phyloP scores from a whole-genome alignment of 2,888 invertebrate species.

The Gnatocerus cornutus region DNA sequence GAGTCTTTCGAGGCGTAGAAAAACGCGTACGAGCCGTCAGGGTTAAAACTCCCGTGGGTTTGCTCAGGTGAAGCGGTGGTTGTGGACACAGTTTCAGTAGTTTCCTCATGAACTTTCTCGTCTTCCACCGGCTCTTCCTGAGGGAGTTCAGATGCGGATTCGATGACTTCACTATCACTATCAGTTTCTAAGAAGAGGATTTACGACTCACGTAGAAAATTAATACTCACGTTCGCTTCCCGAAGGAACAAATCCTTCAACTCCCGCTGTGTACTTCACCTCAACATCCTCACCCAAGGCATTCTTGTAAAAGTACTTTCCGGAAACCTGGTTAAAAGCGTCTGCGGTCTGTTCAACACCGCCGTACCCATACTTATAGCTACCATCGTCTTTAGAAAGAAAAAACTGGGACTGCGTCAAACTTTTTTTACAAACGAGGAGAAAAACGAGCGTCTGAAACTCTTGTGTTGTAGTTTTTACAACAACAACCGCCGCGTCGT shows the following conservation, averaged over 20 bases:
- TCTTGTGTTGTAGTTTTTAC: neutral
- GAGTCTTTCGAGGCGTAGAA: conserved; percentile 55
- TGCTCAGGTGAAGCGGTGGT: conserved; percentile 8
- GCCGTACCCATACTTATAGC: conserved; percentile 63
- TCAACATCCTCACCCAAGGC: conserved; percentile 59
- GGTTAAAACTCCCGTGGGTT: neutral
- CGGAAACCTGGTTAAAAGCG: conserved; percentile 63
- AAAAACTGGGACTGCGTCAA: conserved; percentile 61
- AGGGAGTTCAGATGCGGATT: too few species aligned
- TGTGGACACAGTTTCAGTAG: neutral
- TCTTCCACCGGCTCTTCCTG: too few species aligned
- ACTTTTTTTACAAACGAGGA: neutral
- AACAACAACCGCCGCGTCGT: neutral
- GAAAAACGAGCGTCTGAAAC: neutral
- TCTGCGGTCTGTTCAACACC: conserved; percentile 65
- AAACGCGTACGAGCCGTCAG: conserved; percentile 28
- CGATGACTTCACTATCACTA: too few species aligned
- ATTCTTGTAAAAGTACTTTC: conserved; percentile 63
- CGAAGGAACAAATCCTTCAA: conserved; percentile 63
- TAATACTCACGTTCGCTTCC: conserved; percentile 19
- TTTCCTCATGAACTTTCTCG: too few species aligned
- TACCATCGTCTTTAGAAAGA: conserved; percentile 68
- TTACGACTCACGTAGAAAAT: too few species aligned
- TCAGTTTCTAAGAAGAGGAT: too few species aligned
- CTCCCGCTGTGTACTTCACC: conserved; percentile 65